A percentile compares a stretch with the other conserved stretches of the same genome.
Evolutionary conservation across 2,888 invertebrate species (phyloP).

Genomic region (Volucella inanis): DNA sequence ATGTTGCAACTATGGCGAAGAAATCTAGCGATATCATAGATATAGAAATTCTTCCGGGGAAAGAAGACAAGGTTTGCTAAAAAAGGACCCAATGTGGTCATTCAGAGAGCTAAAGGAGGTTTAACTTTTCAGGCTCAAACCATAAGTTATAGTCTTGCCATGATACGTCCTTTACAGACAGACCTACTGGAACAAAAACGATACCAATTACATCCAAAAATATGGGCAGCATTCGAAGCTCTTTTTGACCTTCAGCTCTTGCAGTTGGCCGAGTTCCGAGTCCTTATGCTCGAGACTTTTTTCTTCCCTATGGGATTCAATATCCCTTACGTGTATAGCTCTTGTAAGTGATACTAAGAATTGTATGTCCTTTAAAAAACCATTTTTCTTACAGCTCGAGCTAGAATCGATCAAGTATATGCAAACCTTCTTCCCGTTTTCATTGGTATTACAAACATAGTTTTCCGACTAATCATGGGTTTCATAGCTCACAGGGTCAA

Average conservation of each 20-base stretch:
- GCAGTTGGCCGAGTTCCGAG: slow-evolving; percentile 78
- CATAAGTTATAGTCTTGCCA: slow-evolving; percentile 69
- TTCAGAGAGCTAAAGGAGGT: slow-evolving; percentile 27
- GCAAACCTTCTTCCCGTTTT: slow-evolving; percentile 79
- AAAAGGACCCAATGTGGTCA: neutral
- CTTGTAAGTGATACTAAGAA: slow-evolving; percentile 69
- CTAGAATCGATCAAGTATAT: slow-evolving; percentile 80
- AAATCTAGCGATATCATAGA: slow-evolving; percentile 76
- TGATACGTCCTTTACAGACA: slow-evolving; percentile 38
- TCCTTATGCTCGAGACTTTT: slow-evolving; percentile 84
- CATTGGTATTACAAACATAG: slow-evolving; percentile 89
- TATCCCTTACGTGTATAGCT: slow-evolving; percentile 89
- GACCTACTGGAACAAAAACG: neutral
- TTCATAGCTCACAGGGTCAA: slow-evolving; percentile 77
- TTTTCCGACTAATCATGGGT: slow-evolving; percentile 81
- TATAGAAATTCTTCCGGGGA: slow-evolving; percentile 70
- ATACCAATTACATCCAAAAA: slow-evolving; percentile 75
- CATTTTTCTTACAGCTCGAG: slow-evolving; percentile 82
- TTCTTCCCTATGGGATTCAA: slow-evolving; percentile 90
- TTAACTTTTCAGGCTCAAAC: slow-evolving; percentile 31
- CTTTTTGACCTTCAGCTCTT: slow-evolving; percentile 79
- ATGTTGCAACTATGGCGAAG: slow-evolving; percentile 41
- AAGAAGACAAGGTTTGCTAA: slow-evolving; percentile 44
- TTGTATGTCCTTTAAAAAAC: slow-evolving; percentile 36
- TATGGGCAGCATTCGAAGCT: slow-evolving; percentile 73